A percentile compares a stretch with the other conserved stretches of the same genome.
phyloP scores from a whole-genome alignment of 1,140 invertebrate genomes.

The Rhagoletis pomonella region DNA sequence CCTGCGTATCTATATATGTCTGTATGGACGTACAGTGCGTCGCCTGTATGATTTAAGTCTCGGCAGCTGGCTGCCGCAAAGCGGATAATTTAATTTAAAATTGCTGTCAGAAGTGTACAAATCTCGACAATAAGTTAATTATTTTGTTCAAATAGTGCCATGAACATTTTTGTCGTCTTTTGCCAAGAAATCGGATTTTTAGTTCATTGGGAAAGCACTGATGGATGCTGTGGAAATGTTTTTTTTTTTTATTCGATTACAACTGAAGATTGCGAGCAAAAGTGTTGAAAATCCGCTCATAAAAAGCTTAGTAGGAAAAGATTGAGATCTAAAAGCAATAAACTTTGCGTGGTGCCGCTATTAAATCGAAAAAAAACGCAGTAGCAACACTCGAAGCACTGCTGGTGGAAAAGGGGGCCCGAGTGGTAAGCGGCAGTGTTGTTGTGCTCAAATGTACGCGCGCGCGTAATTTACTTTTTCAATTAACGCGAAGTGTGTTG shows the following conservation, averaged over 20 bases:
- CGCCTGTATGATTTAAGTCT: neutral
- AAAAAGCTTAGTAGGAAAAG: neutral
- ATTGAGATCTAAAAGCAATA: neutral
- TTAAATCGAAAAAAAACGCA: constrained; percentile 19
- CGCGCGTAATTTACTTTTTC: constrained; percentile 37
- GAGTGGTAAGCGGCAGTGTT: neutral
- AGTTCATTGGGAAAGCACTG: neutral
- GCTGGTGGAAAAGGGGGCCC: neutral
- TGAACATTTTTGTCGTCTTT: neutral
- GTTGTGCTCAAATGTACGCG: neutral
- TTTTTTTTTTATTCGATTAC: neutral
- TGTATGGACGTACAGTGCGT: no score
- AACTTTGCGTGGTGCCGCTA: neutral
- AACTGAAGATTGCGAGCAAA: neutral
- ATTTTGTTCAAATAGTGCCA: no score
- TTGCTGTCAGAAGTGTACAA: no score
- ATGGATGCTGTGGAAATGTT: neutral
- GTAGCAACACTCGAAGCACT: neutral
- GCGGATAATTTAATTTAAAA: no score
- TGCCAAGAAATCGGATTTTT: neutral
- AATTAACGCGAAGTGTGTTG: constrained; percentile 32
- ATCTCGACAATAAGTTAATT: no score
- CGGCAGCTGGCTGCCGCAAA: no score
- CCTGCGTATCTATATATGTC: neutral
- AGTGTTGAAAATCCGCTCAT: constrained; percentile 12